Evolutionary conservation across 1,140 invertebrate genomes (phyloP).

Genomic region (Hydropsyche tenuis): DNA sequence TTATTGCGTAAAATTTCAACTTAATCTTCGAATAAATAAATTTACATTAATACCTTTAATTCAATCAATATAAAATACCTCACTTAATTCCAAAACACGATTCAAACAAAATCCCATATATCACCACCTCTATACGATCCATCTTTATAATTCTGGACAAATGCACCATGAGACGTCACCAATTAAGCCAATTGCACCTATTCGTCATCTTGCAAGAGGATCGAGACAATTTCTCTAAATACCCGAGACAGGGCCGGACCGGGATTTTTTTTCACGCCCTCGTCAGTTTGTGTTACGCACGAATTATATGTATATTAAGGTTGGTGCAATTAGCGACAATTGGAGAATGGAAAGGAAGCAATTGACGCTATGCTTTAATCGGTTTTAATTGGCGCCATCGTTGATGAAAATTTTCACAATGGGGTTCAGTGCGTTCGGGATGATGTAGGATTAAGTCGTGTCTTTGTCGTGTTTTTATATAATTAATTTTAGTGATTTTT

Average conservation of each 20-base stretch:
- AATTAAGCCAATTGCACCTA: slow-evolving; percentile 13
- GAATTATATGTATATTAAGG: no score
- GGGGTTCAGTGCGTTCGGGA: neutral
- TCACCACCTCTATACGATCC: neutral
- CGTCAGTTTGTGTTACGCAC: no score
- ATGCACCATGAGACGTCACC: slow-evolving; percentile 2
- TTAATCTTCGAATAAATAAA: no score
- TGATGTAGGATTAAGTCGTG: neutral
- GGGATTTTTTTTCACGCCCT: neutral
- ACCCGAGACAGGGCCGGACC: neutral
- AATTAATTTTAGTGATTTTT: neutral
- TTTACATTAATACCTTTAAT: no score
- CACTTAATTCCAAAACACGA: no score
- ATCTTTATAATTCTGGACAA: neutral
- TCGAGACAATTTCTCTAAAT: neutral
- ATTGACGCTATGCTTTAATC: neutral
- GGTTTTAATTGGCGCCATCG: neutral
- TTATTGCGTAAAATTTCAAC: no score
- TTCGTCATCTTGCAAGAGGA: neutral
- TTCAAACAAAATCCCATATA: no score
- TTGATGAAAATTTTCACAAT: neutral
- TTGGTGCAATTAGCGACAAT: no score
- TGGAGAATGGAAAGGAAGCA: no score
- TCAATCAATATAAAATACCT: no score
- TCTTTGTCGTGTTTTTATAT: neutral